Base-by-base conservation (phyloP, 2,888 invertebrate species). In the Suillia variegata region DNA sequence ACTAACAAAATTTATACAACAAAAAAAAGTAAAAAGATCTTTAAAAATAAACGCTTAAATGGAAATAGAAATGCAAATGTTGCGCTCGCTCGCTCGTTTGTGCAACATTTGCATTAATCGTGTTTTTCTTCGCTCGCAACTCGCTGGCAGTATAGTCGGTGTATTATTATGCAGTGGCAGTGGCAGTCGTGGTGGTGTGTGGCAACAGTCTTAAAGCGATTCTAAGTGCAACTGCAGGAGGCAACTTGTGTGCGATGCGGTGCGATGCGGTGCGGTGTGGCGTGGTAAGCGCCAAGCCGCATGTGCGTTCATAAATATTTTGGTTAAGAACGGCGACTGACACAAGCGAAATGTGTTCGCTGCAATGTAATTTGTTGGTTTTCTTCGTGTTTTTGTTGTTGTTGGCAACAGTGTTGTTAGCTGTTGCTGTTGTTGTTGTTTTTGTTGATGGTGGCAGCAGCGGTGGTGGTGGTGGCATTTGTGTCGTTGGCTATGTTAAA, bases 61-160 rank as follows among this genome's bases (percentile, higher is more conserved):
- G 10, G 10, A 26, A 26, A 5, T 26, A 10, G 26, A 38, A 38
- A 38, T 38, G 38, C 6, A 38, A 38, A 38, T 12, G n/a, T 13
- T 13, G n/a, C 6, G n/a, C 38, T 13, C 38, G 3, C 10, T 13
- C 38, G 18, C 3, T 6, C 45, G 17, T 45, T 45, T 45, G 18
- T 45, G 18, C 70, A 72, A 74, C 72, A 72, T 72, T 74, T 72
- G 74, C 72, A 72, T 72, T 72, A 72, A 72, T 72, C 72, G 70
- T 72, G 74, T 72, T 72, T 73, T 73, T 73, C 59, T 70, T n/a
- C n/a, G n/a, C n/a, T n/a, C n/a, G n/a, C n/a, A n/a, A n/a, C n/a
- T n/a, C n/a, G n/a, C n/a, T n/a, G n/a, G n/a, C n/a, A n/a, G n/a
- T n/a, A n/a, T n/a, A n/a, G n/a, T n/a, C n/a, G n/a, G n/a, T n/a